Percentiles rank a stretch among this genome's conserved stretches.
phyloP scores from a whole-genome alignment of 2,113 vertebrate species.

The Egretta garzetta region DNA sequence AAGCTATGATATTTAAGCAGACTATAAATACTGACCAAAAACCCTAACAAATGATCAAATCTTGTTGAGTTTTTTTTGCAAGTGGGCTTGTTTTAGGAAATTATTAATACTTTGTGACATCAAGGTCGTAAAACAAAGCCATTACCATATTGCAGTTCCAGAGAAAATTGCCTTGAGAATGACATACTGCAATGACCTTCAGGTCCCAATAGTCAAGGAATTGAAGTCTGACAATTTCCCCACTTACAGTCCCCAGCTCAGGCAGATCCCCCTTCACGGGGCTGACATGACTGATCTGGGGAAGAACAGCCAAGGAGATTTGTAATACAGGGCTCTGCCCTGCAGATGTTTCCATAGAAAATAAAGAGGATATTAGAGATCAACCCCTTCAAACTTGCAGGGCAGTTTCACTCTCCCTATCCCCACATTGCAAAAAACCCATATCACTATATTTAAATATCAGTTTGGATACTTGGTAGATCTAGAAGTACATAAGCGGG shows the following conservation, averaged over 20 bases:
- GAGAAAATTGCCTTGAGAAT: neutral
- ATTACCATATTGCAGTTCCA: neutral
- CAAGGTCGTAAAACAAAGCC: neutral
- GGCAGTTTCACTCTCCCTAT: neutral
- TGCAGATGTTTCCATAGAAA: neutral
- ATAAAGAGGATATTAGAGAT: neutral
- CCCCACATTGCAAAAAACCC: neutral
- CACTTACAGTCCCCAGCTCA: neutral
- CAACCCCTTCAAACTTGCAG: neutral
- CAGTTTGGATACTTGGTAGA: neutral
- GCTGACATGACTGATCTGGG: neutral
- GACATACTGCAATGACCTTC: slow-evolving; percentile 8
- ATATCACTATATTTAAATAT: neutral
- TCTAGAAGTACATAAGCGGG: neutral
- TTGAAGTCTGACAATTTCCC: neutral
- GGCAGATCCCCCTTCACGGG: neutral
- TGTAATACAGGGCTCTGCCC: neutral
- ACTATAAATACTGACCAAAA: neutral
- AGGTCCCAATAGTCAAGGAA: neutral
- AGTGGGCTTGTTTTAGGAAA: neutral
- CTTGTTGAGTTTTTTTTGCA: neutral
- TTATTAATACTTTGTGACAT: neutral
- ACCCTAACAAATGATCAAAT: neutral
- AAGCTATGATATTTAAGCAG: neutral
- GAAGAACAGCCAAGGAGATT: neutral